A percentile compares a stretch with the other conserved stretches of the same genome.
phyloP scores from a whole-genome alignment of 2,797 vertebrate genomes.

The Enoplosus armatus region DNA sequence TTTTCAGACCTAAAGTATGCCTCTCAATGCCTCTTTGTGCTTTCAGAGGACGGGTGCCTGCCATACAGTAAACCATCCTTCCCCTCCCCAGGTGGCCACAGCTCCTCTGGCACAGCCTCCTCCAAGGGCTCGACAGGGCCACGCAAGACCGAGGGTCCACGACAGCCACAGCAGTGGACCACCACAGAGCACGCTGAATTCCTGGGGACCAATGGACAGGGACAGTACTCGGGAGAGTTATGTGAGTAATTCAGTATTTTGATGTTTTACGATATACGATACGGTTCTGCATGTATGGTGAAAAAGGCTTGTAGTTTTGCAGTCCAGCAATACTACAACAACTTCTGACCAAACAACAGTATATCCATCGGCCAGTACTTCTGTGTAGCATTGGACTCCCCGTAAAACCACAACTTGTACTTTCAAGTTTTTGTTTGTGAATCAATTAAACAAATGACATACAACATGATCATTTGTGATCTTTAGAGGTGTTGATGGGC shows the following conservation, averaged over 20 bases:
- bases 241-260: slow-evolving; percentile 86
- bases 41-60: slow-evolving; percentile 93
- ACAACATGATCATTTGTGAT: background rate
- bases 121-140: slow-evolving; percentile 98
- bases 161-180: slow-evolving; percentile 92
- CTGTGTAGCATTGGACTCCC: background rate
- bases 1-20: slow-evolving; percentile 24
- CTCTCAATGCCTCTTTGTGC: slow-evolving; percentile 34
- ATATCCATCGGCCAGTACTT: background rate
- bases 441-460: background rate
- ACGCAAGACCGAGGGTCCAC: slow-evolving; percentile 92
- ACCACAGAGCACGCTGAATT: slow-evolving; percentile 93
- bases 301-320: slow-evolving; percentile 6
- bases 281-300: background rate
- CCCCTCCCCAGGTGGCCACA: slow-evolving; percentile 96
- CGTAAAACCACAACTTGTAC: background rate
- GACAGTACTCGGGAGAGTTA: slow-evolving; percentile 97
- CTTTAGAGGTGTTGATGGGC: background rate
- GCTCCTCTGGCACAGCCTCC: slow-evolving; percentile 97
- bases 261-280: slow-evolving; percentile 2
- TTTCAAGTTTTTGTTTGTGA: background rate
- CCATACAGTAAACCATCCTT: slow-evolving; percentile 98
- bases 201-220: slow-evolving; percentile 93
- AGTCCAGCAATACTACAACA: background rate
- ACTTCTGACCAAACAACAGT: background rate